Percentiles rank a stretch among this genome's conserved stretches.
These are phyloP conservation scores for Babyrousa celebensis DNA, from an alignment of 2,797 vertebrate genomes.

Conservation along the genomic window DNA sequence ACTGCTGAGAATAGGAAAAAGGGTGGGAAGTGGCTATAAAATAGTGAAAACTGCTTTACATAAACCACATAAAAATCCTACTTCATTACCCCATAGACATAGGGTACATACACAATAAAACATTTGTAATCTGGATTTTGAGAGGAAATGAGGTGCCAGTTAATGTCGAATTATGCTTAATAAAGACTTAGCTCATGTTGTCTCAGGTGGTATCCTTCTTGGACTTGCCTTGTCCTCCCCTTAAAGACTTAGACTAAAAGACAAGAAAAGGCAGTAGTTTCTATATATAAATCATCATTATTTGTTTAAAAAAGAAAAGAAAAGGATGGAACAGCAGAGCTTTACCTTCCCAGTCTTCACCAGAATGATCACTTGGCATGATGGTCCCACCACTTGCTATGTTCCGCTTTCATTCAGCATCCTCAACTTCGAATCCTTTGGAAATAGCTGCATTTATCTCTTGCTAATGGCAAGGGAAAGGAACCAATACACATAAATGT, in stretches of 20 bases:
- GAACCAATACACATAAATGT: background rate
- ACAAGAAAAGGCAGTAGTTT: background rate
- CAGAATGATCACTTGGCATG: background rate
- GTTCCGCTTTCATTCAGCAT: background rate
- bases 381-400: background rate
- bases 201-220: slow-evolving; percentile 67
- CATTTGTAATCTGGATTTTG: slow-evolving; percentile 47
- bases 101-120: slow-evolving; percentile 31
- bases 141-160: slow-evolving; percentile 40
- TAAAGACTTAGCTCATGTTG: slow-evolving; percentile 50
- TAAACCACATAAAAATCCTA: slow-evolving; percentile 61
- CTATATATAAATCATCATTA: slow-evolving; percentile 12
- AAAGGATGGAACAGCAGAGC: background rate
- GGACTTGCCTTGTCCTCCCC: background rate
- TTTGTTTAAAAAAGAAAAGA: background rate
- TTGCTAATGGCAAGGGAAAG: slow-evolving; percentile 22
- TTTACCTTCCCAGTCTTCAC: background rate
- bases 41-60: slow-evolving; percentile 58
- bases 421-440: background rate
- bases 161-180: slow-evolving; percentile 59
- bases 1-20: slow-evolving; percentile 60
- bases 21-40: slow-evolving; percentile 24
- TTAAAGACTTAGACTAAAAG: slow-evolving; percentile 48
- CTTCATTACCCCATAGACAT: slow-evolving; percentile 49
- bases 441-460: background rate